Evolutionary conservation across 1,140 invertebrate species (phyloP).

Genomic region (Homarus americanus): DNA sequence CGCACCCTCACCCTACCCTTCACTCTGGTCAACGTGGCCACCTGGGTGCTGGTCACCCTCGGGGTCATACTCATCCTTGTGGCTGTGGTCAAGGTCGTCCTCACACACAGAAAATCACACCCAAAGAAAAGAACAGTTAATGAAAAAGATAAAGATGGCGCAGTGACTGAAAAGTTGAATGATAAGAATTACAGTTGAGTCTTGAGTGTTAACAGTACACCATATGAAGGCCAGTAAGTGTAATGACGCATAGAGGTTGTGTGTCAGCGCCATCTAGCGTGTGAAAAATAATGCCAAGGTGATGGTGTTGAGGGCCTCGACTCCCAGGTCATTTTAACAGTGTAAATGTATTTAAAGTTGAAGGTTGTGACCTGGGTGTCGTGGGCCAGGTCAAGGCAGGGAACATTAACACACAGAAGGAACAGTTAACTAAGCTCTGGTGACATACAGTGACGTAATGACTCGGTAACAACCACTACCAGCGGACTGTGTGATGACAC

Average conservation of each 20-base stretch:
- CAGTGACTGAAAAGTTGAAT: constrained; percentile 34
- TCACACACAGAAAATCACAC: neutral
- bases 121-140: neutral
- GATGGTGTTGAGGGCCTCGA: too few species aligned
- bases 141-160: constrained; percentile 29
- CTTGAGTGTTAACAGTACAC: neutral
- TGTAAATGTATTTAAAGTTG: neutral
- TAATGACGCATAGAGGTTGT: neutral
- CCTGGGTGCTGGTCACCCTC: constrained; percentile 17
- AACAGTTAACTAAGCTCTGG: too few species aligned
- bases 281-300: neutral
- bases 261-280: neutral
- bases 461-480: too few species aligned
- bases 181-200: constrained; percentile 18
- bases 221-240: neutral
- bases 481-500: too few species aligned
- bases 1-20: constrained; percentile 62
- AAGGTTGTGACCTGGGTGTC: too few species aligned
- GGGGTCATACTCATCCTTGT: constrained; percentile 37
- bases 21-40: constrained; percentile 45
- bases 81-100: constrained; percentile 13
- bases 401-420: too few species aligned
- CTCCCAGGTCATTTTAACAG: neutral
- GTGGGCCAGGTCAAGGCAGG: too few species aligned
- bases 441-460: too few species aligned